Conservation (phyloP, 2,113 vertebrate species). For the Etheostoma spectabile region DNA sequence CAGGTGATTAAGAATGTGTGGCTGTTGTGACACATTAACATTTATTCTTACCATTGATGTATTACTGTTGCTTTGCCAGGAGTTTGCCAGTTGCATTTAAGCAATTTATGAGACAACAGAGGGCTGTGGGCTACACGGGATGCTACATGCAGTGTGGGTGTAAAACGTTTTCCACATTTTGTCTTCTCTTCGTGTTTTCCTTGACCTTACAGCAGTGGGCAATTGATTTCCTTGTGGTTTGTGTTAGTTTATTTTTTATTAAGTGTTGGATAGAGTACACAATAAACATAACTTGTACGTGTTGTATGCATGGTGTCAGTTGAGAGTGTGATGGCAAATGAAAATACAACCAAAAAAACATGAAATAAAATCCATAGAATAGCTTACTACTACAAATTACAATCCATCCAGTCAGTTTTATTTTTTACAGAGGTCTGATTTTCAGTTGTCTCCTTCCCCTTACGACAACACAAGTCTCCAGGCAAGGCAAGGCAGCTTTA, state of each 20-base stretch:
- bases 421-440: neutral
- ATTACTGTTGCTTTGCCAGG: neutral
- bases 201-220: slow-evolving; percentile 6
- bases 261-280: neutral
- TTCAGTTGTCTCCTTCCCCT: neutral
- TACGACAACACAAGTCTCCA: neutral
- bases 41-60: neutral
- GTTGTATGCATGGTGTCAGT: neutral
- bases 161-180: slow-evolving; percentile 14
- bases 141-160: slow-evolving; percentile 23
- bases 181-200: slow-evolving; percentile 24
- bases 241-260: neutral
- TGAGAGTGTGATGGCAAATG: neutral
- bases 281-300: neutral
- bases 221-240: slow-evolving; percentile 21
- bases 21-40: slow-evolving; percentile 10
- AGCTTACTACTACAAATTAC: neutral
- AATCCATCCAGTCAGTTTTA: neutral
- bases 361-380: neutral
- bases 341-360: neutral
- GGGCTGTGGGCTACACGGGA: slow-evolving; percentile 4
- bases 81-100: neutral
- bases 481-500: too few species aligned
- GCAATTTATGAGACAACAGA: neutral
- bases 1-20: neutral